phyloP scores from a whole-genome alignment of 2,113 vertebrate species.

The Hassar affinis region DNA sequence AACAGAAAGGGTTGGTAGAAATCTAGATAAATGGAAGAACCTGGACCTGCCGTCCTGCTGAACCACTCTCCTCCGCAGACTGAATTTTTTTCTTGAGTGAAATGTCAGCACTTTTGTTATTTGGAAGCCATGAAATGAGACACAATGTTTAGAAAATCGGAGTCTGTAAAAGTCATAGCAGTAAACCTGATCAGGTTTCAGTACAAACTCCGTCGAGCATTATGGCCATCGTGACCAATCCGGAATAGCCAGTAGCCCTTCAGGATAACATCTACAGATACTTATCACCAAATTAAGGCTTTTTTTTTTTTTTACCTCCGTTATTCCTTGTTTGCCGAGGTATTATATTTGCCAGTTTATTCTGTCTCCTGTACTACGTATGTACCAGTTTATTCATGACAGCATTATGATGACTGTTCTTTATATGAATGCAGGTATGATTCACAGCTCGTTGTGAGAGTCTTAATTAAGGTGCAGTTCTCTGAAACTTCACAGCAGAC shows the following conservation, averaged over 20 bases:
- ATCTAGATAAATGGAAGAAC: conserved; percentile 16
- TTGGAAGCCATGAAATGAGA: conserved; percentile 8
- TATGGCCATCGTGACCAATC: background rate
- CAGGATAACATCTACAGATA: background rate
- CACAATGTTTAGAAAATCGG: background rate
- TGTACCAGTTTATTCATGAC: conserved; percentile 5
- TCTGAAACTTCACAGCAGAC: background rate
- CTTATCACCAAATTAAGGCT: background rate
- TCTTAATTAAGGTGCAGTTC: background rate
- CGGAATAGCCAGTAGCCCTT: background rate
- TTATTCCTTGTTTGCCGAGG: background rate
- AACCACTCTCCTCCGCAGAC: conserved; percentile 19
- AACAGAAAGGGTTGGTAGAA: background rate
- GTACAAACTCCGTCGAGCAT: background rate
- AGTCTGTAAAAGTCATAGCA: too few relatives aligned
- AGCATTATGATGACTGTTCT: background rate
- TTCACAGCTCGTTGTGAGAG: background rate
- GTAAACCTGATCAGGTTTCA: conserved; percentile 4
- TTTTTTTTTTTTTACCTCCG: too few relatives aligned
- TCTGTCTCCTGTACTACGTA: background rate
- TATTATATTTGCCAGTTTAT: background rate
- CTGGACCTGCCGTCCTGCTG: background rate
- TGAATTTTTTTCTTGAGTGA: conserved; percentile 8
- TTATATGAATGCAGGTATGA: background rate
- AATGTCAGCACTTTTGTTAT: conserved; percentile 15